These are phyloP conservation scores for Spinibarbus caldwelli DNA, from an alignment of 2,797 vertebrate species.

Conservation along the genomic window DNA sequence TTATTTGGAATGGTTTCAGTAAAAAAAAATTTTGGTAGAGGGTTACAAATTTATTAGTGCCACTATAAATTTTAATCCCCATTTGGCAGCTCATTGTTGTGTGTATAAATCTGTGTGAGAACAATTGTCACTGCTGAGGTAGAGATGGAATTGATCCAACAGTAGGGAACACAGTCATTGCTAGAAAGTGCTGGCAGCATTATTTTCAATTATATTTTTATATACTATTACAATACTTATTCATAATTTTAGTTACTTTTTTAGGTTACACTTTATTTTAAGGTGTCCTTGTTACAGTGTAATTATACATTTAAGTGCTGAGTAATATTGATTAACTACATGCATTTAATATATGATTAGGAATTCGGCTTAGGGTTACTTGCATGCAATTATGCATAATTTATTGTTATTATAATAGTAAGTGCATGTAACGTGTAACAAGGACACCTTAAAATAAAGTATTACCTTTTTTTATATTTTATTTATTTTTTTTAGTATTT, in stretches of 20 bases:
- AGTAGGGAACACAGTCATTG: slow-evolving; percentile 2
- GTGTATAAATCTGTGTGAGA: slow-evolving; percentile 11
- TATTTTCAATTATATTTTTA: neutral
- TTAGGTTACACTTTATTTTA: neutral
- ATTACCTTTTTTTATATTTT: no score
- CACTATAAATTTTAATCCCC: slow-evolving; percentile 26
- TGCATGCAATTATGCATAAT: neutral
- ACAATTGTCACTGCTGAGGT: slow-evolving; percentile 9
- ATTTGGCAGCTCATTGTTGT: slow-evolving; percentile 27
- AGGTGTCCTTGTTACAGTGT: neutral
- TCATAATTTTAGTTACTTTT: neutral
- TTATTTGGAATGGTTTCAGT: neutral
- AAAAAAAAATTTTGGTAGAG: neutral
- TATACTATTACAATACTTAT: neutral
- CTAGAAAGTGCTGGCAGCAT: neutral
- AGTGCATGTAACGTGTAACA: neutral
- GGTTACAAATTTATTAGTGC: slow-evolving; percentile 21
- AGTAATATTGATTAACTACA: neutral
- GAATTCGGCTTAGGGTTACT: neutral
- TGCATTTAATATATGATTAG: neutral
- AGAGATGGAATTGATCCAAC: slow-evolving; percentile 18
- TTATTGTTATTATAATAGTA: neutral
- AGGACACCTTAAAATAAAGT: neutral
- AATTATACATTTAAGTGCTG: neutral
- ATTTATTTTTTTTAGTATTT: no score